Percentiles rank a stretch among this genome's conserved stretches.
phyloP scores from a whole-genome alignment of 2,797 vertebrate genomes.

The Urophycis tenuis region DNA sequence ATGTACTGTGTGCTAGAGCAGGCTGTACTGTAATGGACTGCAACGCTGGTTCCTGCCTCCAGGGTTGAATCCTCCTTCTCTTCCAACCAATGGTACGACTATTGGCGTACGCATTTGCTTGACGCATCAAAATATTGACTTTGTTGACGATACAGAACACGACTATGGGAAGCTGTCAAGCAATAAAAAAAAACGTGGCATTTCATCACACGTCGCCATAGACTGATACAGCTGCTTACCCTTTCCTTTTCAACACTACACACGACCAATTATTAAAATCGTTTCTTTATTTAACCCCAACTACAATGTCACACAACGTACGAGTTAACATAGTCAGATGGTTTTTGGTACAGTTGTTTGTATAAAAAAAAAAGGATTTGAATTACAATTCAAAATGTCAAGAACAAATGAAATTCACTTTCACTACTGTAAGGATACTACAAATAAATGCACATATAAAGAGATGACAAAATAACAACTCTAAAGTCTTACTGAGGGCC shows the following conservation, averaged over 20 bases:
- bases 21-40: background rate
- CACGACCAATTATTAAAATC: slow-evolving; percentile 51
- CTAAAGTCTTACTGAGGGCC: background rate
- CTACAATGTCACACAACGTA: slow-evolving; percentile 54
- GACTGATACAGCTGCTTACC: background rate
- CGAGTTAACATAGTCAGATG: slow-evolving; percentile 48
- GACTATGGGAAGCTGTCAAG: background rate
- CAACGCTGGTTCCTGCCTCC: background rate
- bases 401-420: slow-evolving; percentile 14
- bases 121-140: background rate
- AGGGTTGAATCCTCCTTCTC: slow-evolving; percentile 50
- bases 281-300: slow-evolving; percentile 72
- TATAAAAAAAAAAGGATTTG: slow-evolving; percentile 48
- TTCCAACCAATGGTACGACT: slow-evolving; percentile 45
- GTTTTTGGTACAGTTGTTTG: slow-evolving; percentile 28
- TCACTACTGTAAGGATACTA: slow-evolving; percentile 40
- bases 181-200: no score
- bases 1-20: no score
- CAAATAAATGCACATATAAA: slow-evolving; percentile 34
- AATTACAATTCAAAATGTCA: slow-evolving; percentile 43
- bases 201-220: background rate
- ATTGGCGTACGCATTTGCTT: slow-evolving; percentile 1
- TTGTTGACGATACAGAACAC: background rate
- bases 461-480: background rate
- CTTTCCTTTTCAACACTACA: background rate